Base-by-base conservation (phyloP, 2,888 invertebrate species). In the Mythimna impura region DNA sequence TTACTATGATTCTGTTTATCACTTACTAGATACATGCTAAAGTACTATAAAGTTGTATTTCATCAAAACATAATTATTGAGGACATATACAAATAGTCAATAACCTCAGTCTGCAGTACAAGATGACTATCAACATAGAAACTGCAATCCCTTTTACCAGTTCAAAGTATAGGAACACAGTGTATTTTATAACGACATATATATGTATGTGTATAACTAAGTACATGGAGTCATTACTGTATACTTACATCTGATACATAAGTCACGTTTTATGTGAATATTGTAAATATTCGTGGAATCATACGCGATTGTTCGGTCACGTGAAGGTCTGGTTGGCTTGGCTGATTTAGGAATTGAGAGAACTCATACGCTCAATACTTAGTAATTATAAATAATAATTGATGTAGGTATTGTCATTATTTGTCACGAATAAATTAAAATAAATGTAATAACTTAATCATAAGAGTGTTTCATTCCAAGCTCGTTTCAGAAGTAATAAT, bases 271-370 rank as follows among this genome's bases (percentile, higher is more conserved):
- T 82, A 84, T 81, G 82, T 83, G 79, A 83, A 90, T 91, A 91
- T 88, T 90, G 87, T 90, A 87, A 87, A 88, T 87, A 90, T 85
- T 84, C 82, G 86, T 88, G 75, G 87, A 88, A 87, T 88, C 86
- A 88, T 81, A 84, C 80, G 84, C 83, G 87, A 89, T 83, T 85
- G 88, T 87, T 86, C 88, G 87, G 89, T 88, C 87, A 87, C 83
- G 73, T 72, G 70, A n/a, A 86, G 83, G 88, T 88, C 89, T 88
- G 90, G 90, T 89, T 91, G 90, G 93, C 93, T 94, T 94, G 93
- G 93, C 94, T 93, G 92, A 94, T 90, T 89, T 94, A 95, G 95
- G 95, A 95, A 95, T 96, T 95, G 95, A 95, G 92, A 93, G 90
- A 95, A 94, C 91, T 90, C 91, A 91, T 93, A 94, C 93, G 95